A percentile compares a stretch with the other conserved stretches of the same genome.
Conservation (phyloP, 2,113 vertebrate genomes). For the Lethenteron camtschaticum region DNA sequence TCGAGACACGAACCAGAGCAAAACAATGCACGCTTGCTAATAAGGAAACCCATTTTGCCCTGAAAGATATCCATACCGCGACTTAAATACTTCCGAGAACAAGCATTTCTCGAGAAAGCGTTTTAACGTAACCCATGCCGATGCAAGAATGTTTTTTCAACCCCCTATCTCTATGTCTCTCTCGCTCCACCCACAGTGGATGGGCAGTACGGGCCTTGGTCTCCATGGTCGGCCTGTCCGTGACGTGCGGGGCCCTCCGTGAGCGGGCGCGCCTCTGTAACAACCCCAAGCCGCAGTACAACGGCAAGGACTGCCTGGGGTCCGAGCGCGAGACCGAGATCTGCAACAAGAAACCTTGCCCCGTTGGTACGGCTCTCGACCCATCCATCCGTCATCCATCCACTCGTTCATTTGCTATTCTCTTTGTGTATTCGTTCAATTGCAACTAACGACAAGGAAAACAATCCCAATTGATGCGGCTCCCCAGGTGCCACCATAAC, state of each 20-base stretch:
- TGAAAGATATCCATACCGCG: no score
- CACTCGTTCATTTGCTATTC: no score
- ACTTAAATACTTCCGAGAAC: no score
- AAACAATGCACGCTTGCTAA: no score
- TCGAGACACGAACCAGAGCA: no score
- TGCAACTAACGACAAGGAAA: no score
- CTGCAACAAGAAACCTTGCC: conserved; percentile 57
- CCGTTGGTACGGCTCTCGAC: conserved; percentile 26
- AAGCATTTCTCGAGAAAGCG: no score
- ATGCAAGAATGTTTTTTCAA: not conserved
- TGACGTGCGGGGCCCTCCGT: conserved; percentile 70
- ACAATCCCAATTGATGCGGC: no score
- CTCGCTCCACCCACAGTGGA: conserved; percentile 29
- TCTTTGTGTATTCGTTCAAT: no score
- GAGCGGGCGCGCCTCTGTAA: conserved; percentile 58
- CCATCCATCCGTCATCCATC: not conserved
- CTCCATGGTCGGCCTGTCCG: conserved; percentile 62
- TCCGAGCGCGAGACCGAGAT: conserved; percentile 34
- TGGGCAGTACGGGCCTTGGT: conserved; percentile 90
- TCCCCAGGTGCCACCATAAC: no score
- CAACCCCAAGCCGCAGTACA: conserved; percentile 54
- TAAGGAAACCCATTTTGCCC: no score
- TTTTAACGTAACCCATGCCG: no score
- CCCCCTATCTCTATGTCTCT: not conserved
- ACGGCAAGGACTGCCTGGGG: conserved; percentile 63